Conservation (phyloP, 2,113 vertebrate species). For the Clarias gariepinus region DNA sequence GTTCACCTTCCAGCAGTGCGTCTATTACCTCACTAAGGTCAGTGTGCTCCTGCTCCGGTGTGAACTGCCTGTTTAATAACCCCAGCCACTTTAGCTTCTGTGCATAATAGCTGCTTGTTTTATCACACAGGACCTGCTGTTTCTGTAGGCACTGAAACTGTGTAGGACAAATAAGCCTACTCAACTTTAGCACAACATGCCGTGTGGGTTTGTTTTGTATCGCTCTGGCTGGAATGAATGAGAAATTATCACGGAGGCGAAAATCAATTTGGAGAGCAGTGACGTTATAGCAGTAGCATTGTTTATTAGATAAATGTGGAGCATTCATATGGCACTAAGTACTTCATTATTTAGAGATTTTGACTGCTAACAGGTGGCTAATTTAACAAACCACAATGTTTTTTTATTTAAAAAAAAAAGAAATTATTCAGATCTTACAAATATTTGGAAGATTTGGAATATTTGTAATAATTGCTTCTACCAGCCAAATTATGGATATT, state of each 20-base stretch:
- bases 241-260: slow-evolving; percentile 21
- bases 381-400: background rate
- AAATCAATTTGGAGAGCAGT: slow-evolving; percentile 2
- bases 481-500: background rate
- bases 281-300: slow-evolving; percentile 53
- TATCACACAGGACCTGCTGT: slow-evolving; percentile 22
- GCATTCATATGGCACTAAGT: slow-evolving; percentile 9
- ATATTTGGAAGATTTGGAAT: background rate
- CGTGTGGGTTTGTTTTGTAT: slow-evolving; percentile 43
- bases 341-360: background rate
- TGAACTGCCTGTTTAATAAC: background rate
- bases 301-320: slow-evolving; percentile 13
- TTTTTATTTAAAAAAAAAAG: background rate
- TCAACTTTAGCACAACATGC: slow-evolving; percentile 57
- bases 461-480: background rate
- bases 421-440: background rate
- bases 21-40: slow-evolving; percentile 81
- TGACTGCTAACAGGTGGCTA: slow-evolving; percentile 60
- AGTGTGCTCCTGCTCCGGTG: slow-evolving; percentile 25
- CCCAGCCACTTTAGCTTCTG: slow-evolving; percentile 4
- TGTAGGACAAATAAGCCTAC: slow-evolving; percentile 61
- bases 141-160: slow-evolving; percentile 42
- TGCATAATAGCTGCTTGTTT: slow-evolving; percentile 25
- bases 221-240: slow-evolving; percentile 15
- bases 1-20: slow-evolving; percentile 80